Evolutionary conservation across 2,888 invertebrate species (phyloP).

Genomic region (Acronicta alni): DNA sequence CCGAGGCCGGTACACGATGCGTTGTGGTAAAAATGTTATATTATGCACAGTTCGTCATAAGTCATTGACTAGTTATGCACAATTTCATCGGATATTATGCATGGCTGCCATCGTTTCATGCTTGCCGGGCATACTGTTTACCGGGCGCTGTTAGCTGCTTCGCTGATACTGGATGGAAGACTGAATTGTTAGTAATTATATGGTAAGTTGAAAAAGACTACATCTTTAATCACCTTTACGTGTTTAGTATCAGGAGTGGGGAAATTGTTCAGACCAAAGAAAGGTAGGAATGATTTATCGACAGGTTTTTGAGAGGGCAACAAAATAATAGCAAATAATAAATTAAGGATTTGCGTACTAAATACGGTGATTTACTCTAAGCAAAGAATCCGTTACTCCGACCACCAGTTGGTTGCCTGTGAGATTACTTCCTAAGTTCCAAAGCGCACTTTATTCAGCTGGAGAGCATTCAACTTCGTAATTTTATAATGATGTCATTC

Average conservation of each 20-base stretch:
- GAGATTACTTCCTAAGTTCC: constrained; percentile 48
- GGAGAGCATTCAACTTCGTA: constrained; percentile 61
- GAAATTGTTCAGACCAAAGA: constrained; percentile 2
- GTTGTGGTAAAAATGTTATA: constrained; percentile 64
- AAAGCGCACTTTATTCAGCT: constrained; percentile 50
- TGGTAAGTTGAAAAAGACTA: constrained; percentile 40
- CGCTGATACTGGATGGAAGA: constrained; percentile 32
- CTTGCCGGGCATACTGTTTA: constrained; percentile 45
- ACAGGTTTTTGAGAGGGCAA: constrained; percentile 16
- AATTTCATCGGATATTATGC: constrained; percentile 71
- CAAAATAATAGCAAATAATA: constrained; percentile 23
- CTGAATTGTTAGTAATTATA: constrained; percentile 49
- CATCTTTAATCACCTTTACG: constrained; percentile 36
- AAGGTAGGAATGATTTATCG: background rate
- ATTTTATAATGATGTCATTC: constrained; percentile 66
- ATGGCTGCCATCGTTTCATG: constrained; percentile 53
- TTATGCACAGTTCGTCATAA: constrained; percentile 66
- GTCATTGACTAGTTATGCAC: constrained; percentile 74
- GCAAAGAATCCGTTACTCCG: constrained; percentile 50
- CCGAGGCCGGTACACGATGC: constrained; percentile 53
- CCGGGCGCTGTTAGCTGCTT: constrained; percentile 36
- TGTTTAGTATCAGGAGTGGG: constrained; percentile 14
- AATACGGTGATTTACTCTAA: constrained; percentile 51
- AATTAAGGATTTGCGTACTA: constrained; percentile 35
- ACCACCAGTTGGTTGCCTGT: constrained; percentile 47